These are phyloP conservation scores for Zhuqinia jingwanae DNA, from an alignment of 2,888 invertebrate genomes.

Conservation along the genomic window DNA sequence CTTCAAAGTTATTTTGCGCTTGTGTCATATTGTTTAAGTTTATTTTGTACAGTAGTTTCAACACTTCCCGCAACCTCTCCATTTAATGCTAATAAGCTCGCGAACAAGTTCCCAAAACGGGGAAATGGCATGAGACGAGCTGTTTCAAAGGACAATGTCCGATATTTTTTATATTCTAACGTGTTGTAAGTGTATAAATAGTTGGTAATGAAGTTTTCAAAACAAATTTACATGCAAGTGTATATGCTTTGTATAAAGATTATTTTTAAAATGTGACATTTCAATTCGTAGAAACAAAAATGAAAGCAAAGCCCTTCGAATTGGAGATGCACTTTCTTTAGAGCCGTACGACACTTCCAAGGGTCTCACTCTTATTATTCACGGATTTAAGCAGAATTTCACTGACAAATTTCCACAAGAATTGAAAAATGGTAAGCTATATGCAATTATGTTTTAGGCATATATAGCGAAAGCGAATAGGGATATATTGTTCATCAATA, in stretches of 20 bases:
- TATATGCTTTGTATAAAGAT: too few relatives aligned
- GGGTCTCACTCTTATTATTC: slow-evolving; percentile 56
- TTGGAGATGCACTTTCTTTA: slow-evolving; percentile 49
- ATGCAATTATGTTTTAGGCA: too few relatives aligned
- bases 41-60: slow-evolving; percentile 13
- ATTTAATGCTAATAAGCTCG: slow-evolving; percentile 46
- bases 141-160: slow-evolving; percentile 67
- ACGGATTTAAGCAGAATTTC: slow-evolving; percentile 68
- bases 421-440: slow-evolving; percentile 60
- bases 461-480: too few relatives aligned
- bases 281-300: slow-evolving; percentile 37
- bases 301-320: slow-evolving; percentile 6
- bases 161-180: slow-evolving; percentile 62
- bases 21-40: slow-evolving; percentile 1
- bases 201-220: too few relatives aligned
- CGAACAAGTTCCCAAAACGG: slow-evolving; percentile 46
- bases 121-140: slow-evolving; percentile 45
- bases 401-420: slow-evolving; percentile 66
- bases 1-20: not conserved
- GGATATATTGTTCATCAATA: not conserved
- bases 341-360: slow-evolving; percentile 35
- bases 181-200: slow-evolving; percentile 33
- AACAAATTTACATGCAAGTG: too few relatives aligned
- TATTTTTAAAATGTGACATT: too few relatives aligned
- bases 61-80: slow-evolving; percentile 29